These are phyloP conservation scores for Herminia tarsipennalis DNA, from an alignment of 2,888 invertebrate species.

Conservation along the genomic window DNA sequence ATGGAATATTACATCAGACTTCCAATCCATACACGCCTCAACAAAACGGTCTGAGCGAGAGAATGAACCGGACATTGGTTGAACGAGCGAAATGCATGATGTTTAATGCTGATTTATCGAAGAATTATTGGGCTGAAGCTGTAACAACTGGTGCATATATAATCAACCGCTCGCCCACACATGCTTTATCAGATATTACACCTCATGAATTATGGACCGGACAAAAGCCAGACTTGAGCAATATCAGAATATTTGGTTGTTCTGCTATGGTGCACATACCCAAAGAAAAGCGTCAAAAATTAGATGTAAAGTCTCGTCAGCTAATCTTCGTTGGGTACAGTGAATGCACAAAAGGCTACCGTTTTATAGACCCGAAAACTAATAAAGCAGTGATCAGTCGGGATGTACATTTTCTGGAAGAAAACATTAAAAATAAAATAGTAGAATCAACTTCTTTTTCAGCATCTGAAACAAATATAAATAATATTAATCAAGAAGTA, in stretches of 20 bases:
- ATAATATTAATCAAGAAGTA: background rate
- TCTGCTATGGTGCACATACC: slow-evolving; percentile 1
- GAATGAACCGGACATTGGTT: no score
- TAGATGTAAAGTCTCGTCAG: background rate
- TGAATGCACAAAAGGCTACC: slow-evolving; percentile 3
- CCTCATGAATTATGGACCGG: background rate
- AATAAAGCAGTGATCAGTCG: background rate
- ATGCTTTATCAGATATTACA: background rate
- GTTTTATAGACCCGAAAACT: slow-evolving; percentile 4
- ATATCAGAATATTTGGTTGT: slow-evolving; percentile 4
- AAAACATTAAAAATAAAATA: background rate
- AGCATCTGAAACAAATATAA: background rate
- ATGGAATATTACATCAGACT: no score
- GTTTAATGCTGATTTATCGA: no score
- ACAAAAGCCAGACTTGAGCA: background rate
- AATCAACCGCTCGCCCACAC: no score
- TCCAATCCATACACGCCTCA: no score
- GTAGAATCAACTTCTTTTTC: background rate
- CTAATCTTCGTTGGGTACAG: slow-evolving; percentile 4
- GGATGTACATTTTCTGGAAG: background rate
- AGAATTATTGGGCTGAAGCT: no score
- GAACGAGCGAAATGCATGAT: no score
- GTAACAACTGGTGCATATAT: no score
- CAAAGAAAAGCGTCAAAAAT: no score
- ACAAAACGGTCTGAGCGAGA: no score